phyloP scores from a whole-genome alignment of 2,888 invertebrate genomes.

The Nomada goodeniana region DNA sequence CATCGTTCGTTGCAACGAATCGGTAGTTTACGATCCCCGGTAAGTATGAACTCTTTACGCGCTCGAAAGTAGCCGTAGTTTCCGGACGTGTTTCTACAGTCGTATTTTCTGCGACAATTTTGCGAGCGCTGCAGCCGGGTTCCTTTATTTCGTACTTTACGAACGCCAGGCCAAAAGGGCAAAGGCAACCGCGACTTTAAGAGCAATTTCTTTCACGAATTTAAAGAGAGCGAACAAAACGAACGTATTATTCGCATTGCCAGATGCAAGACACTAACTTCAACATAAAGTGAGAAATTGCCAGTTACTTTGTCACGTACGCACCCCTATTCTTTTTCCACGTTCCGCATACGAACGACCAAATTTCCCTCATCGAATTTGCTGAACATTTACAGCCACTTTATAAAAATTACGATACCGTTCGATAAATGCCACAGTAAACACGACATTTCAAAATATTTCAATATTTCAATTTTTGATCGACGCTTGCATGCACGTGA shows the following conservation, averaged over 20 bases:
- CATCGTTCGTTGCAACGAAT: slow-evolving; percentile 26
- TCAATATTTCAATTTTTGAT: too few species aligned
- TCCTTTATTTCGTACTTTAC: slow-evolving; percentile 51
- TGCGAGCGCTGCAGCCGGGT: slow-evolving; percentile 56
- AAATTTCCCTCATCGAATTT: too few species aligned
- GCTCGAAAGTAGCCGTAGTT: slow-evolving; percentile 30
- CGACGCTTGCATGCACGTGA: too few species aligned
- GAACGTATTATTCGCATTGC: slow-evolving; percentile 44
- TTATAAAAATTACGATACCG: too few species aligned
- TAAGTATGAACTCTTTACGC: slow-evolving; percentile 47
- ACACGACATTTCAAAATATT: too few species aligned
- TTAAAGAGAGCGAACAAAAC: slow-evolving; percentile 30
- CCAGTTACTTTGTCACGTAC: slow-evolving; percentile 36
- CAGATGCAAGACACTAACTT: slow-evolving; percentile 29
- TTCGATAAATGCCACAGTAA: too few species aligned
- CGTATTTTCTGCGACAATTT: slow-evolving; percentile 41
- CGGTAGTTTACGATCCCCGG: slow-evolving; percentile 47
- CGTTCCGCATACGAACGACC: too few species aligned
- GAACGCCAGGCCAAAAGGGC: slow-evolving; percentile 40
- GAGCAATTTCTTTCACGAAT: slow-evolving; percentile 27
- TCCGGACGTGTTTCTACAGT: slow-evolving; percentile 38
- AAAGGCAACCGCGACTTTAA: slow-evolving; percentile 35
- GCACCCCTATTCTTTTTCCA: background rate
- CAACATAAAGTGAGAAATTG: slow-evolving; percentile 24
- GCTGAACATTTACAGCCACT: too few species aligned